Evolutionary conservation across 2,113 vertebrate genomes (phyloP).

Genomic region (Tyto alba): DNA sequence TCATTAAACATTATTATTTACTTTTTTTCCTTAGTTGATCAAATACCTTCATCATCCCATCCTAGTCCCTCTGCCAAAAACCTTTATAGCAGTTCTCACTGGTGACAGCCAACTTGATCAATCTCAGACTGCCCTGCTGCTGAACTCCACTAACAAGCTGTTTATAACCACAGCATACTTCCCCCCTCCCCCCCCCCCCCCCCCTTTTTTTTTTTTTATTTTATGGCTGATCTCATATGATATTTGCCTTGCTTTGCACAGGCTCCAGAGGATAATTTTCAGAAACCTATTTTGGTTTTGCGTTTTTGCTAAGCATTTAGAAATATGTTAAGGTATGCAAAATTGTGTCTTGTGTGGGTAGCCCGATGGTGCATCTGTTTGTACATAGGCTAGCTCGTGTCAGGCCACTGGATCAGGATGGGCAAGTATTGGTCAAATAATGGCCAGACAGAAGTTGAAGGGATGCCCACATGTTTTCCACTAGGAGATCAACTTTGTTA

Average conservation of each 20-base stretch:
- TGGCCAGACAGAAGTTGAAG: background rate
- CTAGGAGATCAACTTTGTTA: background rate
- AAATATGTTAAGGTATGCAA: background rate
- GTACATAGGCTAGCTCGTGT: background rate
- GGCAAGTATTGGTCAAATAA: background rate
- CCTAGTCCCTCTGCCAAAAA: background rate
- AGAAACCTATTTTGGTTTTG: background rate
- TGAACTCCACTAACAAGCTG: background rate
- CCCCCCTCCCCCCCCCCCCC: too few relatives aligned
- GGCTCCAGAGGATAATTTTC: background rate
- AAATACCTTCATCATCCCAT: background rate
- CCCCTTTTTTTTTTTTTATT: background rate
- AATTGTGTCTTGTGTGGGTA: background rate
- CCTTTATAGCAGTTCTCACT: background rate
- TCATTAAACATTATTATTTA: background rate
- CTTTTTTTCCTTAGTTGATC: background rate
- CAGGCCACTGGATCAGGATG: background rate
- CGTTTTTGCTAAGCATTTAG: background rate
- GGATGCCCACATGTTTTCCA: background rate
- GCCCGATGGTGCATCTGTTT: background rate
- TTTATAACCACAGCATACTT: background rate
- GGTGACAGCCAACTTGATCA: background rate
- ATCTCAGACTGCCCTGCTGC: background rate
- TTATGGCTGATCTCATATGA: background rate
- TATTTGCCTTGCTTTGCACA: background rate